phyloP scores from a whole-genome alignment of 2,113 vertebrate species.

The Thalassoma bifasciatum region DNA sequence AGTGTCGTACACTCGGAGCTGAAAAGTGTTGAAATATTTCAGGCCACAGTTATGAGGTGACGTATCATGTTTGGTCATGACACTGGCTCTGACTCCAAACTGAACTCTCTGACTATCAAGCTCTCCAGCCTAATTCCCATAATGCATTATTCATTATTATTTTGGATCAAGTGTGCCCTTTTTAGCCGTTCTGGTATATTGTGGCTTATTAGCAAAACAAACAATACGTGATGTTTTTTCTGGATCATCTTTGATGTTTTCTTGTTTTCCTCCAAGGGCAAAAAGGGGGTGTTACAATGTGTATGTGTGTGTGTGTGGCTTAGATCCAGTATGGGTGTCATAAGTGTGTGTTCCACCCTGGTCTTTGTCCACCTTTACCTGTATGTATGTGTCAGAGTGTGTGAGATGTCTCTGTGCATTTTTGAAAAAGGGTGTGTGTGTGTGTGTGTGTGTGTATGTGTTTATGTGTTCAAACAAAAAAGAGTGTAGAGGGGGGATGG shows the following conservation, averaged over 20 bases:
- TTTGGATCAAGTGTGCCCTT: slow-evolving; percentile 19
- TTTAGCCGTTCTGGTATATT: slow-evolving; percentile 22
- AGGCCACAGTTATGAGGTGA: not conserved
- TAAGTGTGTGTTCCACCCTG: slow-evolving; percentile 34
- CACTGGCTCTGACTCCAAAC: not conserved
- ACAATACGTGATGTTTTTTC: slow-evolving; percentile 24
- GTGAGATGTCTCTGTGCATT: too few species aligned
- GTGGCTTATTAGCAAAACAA: slow-evolving; percentile 47
- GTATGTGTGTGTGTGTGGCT: slow-evolving; percentile 18
- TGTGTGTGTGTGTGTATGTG: slow-evolving; percentile 19
- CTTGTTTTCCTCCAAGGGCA: slow-evolving; percentile 42
- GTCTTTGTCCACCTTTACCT: not conserved
- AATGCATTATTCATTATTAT: slow-evolving; percentile 38
- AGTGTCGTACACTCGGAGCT: too few species aligned
- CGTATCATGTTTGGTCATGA: not conserved
- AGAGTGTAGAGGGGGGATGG: slow-evolving; percentile 41
- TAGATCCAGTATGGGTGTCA: slow-evolving; percentile 21
- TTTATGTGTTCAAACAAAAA: slow-evolving; percentile 51
- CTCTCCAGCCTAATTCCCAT: slow-evolving; percentile 22
- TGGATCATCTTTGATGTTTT: slow-evolving; percentile 36
- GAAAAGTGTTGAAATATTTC: not conserved
- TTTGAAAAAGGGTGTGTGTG: slow-evolving; percentile 18
- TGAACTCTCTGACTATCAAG: slow-evolving; percentile 13
- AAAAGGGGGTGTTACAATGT: slow-evolving; percentile 34
- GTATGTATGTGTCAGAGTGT: slow-evolving; percentile 41